Conservation (phyloP, 1,140 invertebrate genomes). For the Pomacea maculata region DNA sequence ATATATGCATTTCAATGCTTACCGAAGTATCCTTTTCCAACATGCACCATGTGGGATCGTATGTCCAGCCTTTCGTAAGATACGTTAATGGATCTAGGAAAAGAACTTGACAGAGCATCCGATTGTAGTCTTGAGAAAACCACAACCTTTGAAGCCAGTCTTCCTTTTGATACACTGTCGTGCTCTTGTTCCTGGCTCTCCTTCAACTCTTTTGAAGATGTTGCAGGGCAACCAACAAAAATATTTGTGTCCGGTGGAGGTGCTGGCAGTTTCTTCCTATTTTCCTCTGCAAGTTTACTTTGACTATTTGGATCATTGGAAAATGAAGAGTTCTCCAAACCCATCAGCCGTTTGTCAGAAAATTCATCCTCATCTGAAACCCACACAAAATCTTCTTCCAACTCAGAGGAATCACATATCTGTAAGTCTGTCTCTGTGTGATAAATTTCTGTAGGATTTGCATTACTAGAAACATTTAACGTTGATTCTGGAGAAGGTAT, state of each 20-base stretch:
- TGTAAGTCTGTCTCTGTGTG: background rate
- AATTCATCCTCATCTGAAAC: slow-evolving; percentile 9
- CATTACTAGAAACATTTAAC: background rate
- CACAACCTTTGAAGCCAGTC: background rate
- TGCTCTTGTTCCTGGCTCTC: background rate
- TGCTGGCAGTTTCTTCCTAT: too few species aligned
- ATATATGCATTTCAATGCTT: background rate
- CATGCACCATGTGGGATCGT: background rate
- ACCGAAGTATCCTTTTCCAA: slow-evolving; percentile 14
- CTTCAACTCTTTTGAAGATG: background rate
- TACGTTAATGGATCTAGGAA: background rate
- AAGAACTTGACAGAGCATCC: too few species aligned
- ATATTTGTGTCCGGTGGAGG: too few species aligned
- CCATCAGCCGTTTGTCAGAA: background rate
- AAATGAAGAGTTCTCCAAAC: background rate
- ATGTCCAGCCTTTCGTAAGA: slow-evolving; percentile 5
- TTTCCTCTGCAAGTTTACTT: background rate
- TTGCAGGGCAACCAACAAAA: too few species aligned
- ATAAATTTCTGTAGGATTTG: background rate
- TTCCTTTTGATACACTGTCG: background rate
- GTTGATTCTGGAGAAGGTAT: background rate
- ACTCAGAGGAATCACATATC: background rate
- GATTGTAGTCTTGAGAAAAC: background rate
- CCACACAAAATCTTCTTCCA: slow-evolving; percentile 19
- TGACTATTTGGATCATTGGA: background rate